phyloP scores from a whole-genome alignment of 2,797 vertebrate species.

The Erethizon dorsatum region DNA sequence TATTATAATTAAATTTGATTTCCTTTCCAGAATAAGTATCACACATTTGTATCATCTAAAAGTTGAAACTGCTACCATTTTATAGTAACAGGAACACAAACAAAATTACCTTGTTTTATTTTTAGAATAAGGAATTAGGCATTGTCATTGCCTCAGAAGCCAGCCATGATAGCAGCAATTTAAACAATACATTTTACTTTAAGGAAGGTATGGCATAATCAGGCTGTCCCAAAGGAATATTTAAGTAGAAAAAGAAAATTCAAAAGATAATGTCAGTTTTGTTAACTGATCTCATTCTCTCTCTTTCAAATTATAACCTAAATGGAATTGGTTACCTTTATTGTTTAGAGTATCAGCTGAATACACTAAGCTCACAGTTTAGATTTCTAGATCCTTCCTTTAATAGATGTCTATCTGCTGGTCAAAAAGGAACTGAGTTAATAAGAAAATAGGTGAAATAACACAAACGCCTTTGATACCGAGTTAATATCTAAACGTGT shows the following conservation, averaged over 20 bases:
- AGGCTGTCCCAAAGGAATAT: neutral
- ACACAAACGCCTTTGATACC: neutral
- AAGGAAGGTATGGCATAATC: neutral
- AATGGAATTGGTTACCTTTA: neutral
- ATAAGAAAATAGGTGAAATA: neutral
- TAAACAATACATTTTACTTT: constrained; percentile 41
- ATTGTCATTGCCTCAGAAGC: neutral
- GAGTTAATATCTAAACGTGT: neutral
- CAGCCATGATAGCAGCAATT: neutral
- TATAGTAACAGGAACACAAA: constrained; percentile 62
- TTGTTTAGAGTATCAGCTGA: neutral
- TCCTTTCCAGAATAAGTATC: constrained; percentile 57
- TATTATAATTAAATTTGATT: constrained; percentile 41
- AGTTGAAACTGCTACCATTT: constrained; percentile 34
- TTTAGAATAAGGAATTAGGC: constrained; percentile 60
- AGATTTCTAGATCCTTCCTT: neutral
- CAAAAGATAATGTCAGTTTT: neutral
- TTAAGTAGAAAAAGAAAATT: neutral
- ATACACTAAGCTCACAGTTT: neutral
- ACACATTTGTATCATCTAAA: constrained; percentile 41
- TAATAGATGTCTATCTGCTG: neutral
- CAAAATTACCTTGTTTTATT: constrained; percentile 60
- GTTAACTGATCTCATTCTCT: neutral
- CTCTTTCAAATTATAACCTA: neutral
- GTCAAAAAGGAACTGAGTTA: neutral